Percentiles rank a stretch among this genome's conserved stretches.
Conservation (phyloP, 1,140 invertebrate species). For the Melanaphis sacchari region DNA sequence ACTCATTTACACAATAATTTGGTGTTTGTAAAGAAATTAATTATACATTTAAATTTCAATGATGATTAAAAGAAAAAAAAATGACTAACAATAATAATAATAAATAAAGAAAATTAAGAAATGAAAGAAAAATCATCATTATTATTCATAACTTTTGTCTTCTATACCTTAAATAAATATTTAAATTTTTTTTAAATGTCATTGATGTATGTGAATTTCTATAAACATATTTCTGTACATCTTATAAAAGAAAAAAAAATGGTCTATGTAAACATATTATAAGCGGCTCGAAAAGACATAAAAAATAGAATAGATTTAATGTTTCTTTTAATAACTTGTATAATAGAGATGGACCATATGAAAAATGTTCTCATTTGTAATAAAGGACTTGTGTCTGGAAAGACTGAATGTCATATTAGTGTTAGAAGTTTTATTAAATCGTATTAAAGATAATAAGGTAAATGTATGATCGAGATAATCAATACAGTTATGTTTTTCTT, state of each 20-base stretch:
- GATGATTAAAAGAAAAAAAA: neutral
- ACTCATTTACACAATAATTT: constrained; percentile 32
- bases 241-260: neutral
- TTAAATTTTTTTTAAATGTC: neutral
- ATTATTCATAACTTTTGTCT: neutral
- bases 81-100: neutral
- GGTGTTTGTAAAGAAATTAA: neutral
- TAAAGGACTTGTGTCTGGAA: neutral
- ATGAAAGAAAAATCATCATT: neutral
- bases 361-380: neutral
- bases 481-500: neutral
- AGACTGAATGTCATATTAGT: neutral
- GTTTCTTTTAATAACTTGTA: no score
- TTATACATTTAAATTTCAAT: constrained; percentile 18
- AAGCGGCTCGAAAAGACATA: neutral
- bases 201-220: neutral
- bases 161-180: neutral
- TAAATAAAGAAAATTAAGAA: neutral
- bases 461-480: no score
- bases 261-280: neutral
- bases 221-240: neutral
- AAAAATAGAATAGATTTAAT: neutral
- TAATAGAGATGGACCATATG: neutral
- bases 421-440: neutral
- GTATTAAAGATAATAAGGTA: no score